Base-by-base conservation (phyloP, 2,797 vertebrate species). In the Gobionotothen gibberifrons region DNA sequence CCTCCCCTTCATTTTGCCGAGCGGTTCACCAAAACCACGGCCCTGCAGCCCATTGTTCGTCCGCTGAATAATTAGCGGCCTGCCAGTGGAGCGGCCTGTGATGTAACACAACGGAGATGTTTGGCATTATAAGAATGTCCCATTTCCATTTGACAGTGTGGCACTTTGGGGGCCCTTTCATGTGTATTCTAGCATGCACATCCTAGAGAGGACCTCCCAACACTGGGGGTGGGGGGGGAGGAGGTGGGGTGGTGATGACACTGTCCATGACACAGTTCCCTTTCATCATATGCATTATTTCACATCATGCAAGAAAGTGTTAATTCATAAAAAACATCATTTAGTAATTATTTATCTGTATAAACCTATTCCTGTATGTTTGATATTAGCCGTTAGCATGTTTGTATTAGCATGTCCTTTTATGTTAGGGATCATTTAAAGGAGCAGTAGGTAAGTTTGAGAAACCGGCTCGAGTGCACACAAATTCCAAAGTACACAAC, bases 71-170 rank as follows among this genome's bases (percentile, higher is more conserved):
- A 94, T 94, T 93, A 92, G 86, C 79, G 84, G 81, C 85, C 85
- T 84, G 87, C 83, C 87, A 91, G 89, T 63, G 72, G 82, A 67
- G 84, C 60, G 63, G 87, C 80, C 88, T 88, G 86, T 95, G 94
- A 94, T 93, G 94, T 92, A 94, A 95, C 92, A 82, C 74, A 91
- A 93, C 88, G 72, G 91, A 92, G 92, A 94, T 92, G 93, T 92
- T 92, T 93, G 94, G 91, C 90, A 94, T 94, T 92, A 93, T 93
- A 93, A 93, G 93, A 94, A 92, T 95, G 94, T 89, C 92, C 93
- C 85, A 92, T 93, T 94, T 93, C 91, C 86, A 92, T 90, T 88
- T 57, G 78, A 90, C 90, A 91, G 84, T 87, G 88, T 91, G 88
- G 87, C 85, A 90, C 87, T 91, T 86, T 87, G 85, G 82, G 32